Percentiles rank a stretch among this genome's conserved stretches.
Conservation (phyloP, 1,140 invertebrate genomes). For the Parasteatoda tepidariorum region DNA sequence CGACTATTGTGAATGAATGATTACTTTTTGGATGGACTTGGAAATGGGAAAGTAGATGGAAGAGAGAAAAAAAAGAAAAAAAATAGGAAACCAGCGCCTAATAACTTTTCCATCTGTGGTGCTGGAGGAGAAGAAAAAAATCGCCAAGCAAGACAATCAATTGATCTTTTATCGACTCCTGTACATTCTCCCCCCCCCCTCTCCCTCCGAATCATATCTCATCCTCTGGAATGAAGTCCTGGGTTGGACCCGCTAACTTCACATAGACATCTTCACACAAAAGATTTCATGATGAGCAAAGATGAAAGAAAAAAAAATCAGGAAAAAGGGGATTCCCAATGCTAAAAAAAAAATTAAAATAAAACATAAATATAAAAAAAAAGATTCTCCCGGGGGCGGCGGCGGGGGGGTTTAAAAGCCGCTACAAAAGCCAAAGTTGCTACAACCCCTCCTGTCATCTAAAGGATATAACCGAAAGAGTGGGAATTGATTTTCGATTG, state of each 20-base stretch:
- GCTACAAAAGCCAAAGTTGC: constrained; percentile 43
- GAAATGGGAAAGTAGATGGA: no score
- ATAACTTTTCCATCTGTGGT: constrained; percentile 17
- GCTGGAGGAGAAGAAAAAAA: not conserved
- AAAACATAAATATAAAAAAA: not conserved
- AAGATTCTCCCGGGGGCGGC: not conserved
- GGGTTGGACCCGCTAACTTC: constrained; percentile 23
- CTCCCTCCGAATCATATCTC: not conserved
- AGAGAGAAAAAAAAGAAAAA: no score
- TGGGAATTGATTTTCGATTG: constrained; percentile 56
- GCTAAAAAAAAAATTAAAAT: constrained; percentile 6
- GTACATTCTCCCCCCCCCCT: not conserved
- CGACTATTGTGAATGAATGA: no score
- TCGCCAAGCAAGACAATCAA: constrained; percentile 10
- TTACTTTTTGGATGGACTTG: no score
- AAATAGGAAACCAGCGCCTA: not conserved
- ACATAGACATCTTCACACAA: constrained; percentile 21
- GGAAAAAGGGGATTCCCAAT: constrained; percentile 15
- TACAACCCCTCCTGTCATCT: constrained; percentile 7
- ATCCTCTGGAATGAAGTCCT: not conserved
- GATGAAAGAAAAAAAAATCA: not conserved
- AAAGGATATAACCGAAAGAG: not conserved
- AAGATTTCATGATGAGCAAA: constrained; percentile 23
- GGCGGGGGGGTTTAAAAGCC: not conserved
- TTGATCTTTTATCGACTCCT: constrained; percentile 36